Conservation (phyloP, 2,113 vertebrate species). For the Melanerpes formicivorus region DNA sequence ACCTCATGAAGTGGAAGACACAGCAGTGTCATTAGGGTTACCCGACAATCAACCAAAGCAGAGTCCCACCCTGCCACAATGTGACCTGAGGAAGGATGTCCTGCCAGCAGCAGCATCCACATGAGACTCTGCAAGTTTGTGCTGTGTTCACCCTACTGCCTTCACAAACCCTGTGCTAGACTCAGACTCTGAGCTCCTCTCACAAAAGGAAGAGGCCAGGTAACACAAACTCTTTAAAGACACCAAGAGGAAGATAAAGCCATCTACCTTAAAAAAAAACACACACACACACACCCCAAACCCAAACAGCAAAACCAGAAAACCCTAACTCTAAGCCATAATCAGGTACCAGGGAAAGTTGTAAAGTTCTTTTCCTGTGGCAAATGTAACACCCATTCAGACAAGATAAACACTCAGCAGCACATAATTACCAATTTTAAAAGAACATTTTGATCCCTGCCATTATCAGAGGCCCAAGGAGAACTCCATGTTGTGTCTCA, state of each 20-base stretch:
- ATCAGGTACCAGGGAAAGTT: neutral
- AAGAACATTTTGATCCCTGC: conserved; percentile 19
- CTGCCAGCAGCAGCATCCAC: fast-evolving
- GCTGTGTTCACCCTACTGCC: neutral
- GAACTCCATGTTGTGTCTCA: neutral
- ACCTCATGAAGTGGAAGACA: fast-evolving
- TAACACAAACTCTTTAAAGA: neutral
- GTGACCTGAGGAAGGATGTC: neutral
- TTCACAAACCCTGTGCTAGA: neutral
- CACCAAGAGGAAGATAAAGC: neutral
- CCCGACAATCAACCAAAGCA: fast-evolving
- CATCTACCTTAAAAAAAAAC: neutral
- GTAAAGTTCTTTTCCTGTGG: neutral
- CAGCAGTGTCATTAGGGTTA: neutral
- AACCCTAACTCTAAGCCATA: neutral
- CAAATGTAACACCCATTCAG: neutral
- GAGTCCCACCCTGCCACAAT: neutral
- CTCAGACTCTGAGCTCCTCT: neutral
- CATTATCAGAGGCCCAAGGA: neutral
- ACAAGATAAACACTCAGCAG: neutral
- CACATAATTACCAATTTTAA: neutral
- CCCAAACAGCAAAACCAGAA: no score
- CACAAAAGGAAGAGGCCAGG: neutral
- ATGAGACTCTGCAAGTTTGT: fast-evolving
- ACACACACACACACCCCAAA: no score